Percentiles rank a stretch among this genome's conserved stretches.
These are phyloP conservation scores for Solen grandis DNA, from an alignment of 1,140 invertebrate species.

Conservation along the genomic window DNA sequence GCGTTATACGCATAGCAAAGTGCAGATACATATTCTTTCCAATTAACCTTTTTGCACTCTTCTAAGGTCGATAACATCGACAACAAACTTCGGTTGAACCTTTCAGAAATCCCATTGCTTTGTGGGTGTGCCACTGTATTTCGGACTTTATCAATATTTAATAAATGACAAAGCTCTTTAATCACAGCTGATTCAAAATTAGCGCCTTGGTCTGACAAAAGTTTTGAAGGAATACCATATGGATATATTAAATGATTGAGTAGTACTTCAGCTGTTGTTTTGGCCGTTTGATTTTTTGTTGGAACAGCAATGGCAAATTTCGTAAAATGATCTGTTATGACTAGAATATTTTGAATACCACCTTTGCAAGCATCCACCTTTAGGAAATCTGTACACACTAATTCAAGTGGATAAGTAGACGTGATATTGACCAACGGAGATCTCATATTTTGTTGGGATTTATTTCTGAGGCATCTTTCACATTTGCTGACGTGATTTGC, in stretches of 20 bases:
- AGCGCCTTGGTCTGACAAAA: constrained; percentile 42
- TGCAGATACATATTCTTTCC: constrained; percentile 11
- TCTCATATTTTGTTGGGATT: background rate
- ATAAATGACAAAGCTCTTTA: constrained; percentile 14
- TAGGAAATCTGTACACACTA: constrained; percentile 12
- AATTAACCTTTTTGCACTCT: constrained; percentile 5
- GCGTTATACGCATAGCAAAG: constrained; percentile 31
- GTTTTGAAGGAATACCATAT: constrained; percentile 3
- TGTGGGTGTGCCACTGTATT: constrained; percentile 22
- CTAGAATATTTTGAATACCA: constrained; percentile 4
- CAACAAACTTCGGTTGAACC: constrained; percentile 27
- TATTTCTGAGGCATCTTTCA: background rate
- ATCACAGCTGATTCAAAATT: constrained; percentile 39
- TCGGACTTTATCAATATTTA: constrained; percentile 11
- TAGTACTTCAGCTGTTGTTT: constrained; percentile 26
- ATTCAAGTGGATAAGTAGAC: constrained; percentile 20
- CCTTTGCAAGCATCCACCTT: constrained; percentile 12
- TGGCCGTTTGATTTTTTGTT: constrained; percentile 44
- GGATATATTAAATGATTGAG: constrained; percentile 11
- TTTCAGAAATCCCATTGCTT: constrained; percentile 20
- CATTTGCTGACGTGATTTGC: background rate
- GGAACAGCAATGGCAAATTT: constrained; percentile 37
- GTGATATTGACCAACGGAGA: background rate
- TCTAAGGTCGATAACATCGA: constrained; percentile 10
- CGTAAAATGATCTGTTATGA: constrained; percentile 52